Evolutionary conservation across 2,888 invertebrate genomes (phyloP).

Genomic region (Caprella mutica): DNA sequence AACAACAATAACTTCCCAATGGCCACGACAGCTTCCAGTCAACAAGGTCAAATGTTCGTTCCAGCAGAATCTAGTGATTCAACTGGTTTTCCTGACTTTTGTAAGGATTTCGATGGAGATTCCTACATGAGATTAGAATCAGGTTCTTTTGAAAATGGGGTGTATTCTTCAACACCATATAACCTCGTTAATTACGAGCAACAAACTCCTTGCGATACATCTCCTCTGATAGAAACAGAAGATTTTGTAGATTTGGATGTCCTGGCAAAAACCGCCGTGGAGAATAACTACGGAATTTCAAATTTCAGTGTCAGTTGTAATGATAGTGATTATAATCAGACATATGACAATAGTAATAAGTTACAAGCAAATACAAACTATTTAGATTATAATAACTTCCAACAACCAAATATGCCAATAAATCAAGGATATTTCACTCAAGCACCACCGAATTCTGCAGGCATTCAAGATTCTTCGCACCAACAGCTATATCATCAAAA

Average conservation of each 20-base stretch:
- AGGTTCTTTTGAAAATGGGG: not conserved
- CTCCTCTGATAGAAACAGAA: conserved; percentile 20
- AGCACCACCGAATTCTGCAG: not conserved
- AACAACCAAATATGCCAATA: not conserved
- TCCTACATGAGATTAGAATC: conserved; percentile 20
- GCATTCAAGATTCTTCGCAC: not conserved
- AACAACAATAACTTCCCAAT: too few relatives aligned
- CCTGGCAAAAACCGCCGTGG: conserved; percentile 28
- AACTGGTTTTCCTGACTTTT: conserved; percentile 14
- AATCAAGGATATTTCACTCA: not conserved
- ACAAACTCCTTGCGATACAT: conserved; percentile 4
- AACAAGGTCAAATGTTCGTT: too few relatives aligned
- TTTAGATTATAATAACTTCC: not conserved
- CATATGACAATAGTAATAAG: not conserved
- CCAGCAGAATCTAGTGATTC: conserved; percentile 10
- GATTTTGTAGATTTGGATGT: conserved; percentile 33
- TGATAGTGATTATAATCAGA: too few relatives aligned
- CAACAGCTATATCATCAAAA: too few relatives aligned
- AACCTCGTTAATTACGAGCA: conserved; percentile 8
- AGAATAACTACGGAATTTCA: conserved; percentile 15
- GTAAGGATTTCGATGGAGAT: conserved; percentile 20
- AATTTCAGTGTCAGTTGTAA: not conserved
- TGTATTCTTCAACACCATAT: not conserved
- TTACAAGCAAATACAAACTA: not conserved
- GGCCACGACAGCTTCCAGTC: too few relatives aligned